Percentiles rank a stretch among this genome's conserved stretches.
Evolutionary conservation across 2,888 invertebrate species (phyloP).

Genomic region (Schrankia costaestrigalis): DNA sequence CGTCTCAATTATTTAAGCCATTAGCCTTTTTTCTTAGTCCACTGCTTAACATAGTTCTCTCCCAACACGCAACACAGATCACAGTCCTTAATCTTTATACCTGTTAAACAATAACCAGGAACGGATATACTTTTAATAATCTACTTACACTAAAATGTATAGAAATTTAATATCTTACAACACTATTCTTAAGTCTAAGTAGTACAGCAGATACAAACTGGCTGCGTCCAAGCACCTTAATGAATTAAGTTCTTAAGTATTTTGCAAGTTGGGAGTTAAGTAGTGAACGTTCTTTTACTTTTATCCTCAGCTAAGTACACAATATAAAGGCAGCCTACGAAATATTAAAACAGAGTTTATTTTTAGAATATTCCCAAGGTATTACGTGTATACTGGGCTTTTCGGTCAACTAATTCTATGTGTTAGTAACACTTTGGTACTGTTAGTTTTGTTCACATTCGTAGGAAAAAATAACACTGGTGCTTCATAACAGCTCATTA

Average conservation of each 20-base stretch:
- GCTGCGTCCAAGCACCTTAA: constrained; percentile 4
- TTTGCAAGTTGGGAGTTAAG: not conserved
- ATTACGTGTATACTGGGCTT: no score
- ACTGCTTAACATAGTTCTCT: not conserved
- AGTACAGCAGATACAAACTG: not conserved
- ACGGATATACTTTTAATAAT: no score
- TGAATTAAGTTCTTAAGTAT: constrained; percentile 9
- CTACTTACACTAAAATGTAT: not conserved
- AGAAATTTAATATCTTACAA: not conserved
- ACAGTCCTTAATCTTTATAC: not conserved
- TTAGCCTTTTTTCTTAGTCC: no score
- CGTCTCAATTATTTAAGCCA: no score
- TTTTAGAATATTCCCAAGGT: not conserved
- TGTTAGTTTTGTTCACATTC: not conserved
- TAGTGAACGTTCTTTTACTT: not conserved
- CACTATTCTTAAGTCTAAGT: not conserved
- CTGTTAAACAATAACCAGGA: no score
- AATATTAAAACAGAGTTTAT: not conserved
- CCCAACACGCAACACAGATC: not conserved
- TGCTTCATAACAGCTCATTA: no score
- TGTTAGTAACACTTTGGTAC: not conserved
- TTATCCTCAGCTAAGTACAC: not conserved
- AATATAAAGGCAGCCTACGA: not conserved
- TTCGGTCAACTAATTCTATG: no score
- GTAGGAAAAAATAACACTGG: not conserved